Conservation (phyloP, 1,140 invertebrate genomes). For the Eciton burchellii region DNA sequence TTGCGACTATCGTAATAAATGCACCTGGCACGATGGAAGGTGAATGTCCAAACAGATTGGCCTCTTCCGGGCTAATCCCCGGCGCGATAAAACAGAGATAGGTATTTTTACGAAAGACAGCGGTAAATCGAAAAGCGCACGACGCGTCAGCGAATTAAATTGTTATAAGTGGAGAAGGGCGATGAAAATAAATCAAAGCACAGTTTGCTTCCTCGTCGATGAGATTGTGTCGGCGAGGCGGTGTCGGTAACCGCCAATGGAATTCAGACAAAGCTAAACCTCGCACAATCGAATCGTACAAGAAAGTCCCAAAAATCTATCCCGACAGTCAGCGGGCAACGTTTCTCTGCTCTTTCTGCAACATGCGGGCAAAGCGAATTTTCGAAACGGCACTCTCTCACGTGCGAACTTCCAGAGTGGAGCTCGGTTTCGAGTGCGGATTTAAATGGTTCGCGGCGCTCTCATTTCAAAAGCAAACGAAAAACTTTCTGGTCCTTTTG, state of each 20-base stretch:
- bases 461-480: conserved; percentile 27
- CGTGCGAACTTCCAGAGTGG: background rate
- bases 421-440: conserved; percentile 13
- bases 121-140: background rate
- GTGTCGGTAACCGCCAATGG: too few relatives aligned
- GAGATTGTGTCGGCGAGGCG: too few relatives aligned
- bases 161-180: background rate
- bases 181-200: too few relatives aligned
- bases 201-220: too few relatives aligned
- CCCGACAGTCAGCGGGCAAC: background rate
- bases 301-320: conserved; percentile 6
- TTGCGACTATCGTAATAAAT: conserved; percentile 25
- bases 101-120: background rate
- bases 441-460: conserved; percentile 14
- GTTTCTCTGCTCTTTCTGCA: background rate
- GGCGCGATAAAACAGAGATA: background rate
- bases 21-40: background rate
- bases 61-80: background rate
- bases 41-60: background rate
- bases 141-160: background rate
- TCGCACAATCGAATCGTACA: background rate
- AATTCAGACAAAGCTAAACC: background rate
- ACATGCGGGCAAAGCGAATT: background rate
- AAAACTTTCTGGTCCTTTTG: background rate
- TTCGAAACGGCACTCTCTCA: conserved; percentile 15